Evolutionary conservation across 1,140 invertebrate genomes (phyloP).

Genomic region (Rhagoletis zephyria): DNA sequence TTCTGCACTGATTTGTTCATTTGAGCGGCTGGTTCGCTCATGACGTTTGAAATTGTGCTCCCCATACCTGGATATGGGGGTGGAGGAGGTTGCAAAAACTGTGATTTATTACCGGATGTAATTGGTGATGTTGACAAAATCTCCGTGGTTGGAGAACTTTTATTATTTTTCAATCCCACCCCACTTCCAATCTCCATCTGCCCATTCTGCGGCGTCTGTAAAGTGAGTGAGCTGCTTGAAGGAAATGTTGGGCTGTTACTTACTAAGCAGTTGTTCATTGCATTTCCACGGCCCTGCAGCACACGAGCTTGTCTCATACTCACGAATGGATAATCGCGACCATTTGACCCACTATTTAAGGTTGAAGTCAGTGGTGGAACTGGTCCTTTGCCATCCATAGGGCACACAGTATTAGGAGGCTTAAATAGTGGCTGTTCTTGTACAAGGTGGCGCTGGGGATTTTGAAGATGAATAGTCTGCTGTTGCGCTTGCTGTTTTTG

Average conservation of each 20-base stretch:
- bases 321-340: constrained; percentile 84
- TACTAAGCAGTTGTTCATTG: constrained; percentile 53
- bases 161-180: constrained; percentile 66
- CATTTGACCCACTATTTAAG: constrained; percentile 66
- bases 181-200: constrained; percentile 52
- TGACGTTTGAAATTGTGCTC: constrained; percentile 56
- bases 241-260: neutral
- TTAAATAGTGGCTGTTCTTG: constrained; percentile 77
- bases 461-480: constrained; percentile 17
- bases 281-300: constrained; percentile 75
- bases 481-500: constrained; percentile 60
- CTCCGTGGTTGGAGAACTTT: constrained; percentile 66
- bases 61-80: constrained; percentile 75
- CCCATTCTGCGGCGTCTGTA: neutral
- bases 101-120: constrained; percentile 65
- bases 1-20: constrained; percentile 61
- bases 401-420: constrained; percentile 87
- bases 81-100: constrained; percentile 72
- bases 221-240: neutral
- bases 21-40: constrained; percentile 57
- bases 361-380: constrained; percentile 74
- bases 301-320: constrained; percentile 89
- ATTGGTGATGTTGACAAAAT: constrained; percentile 56
- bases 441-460: constrained; percentile 58
- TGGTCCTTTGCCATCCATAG: constrained; percentile 82